Conservation (phyloP, 2,888 invertebrate genomes). For the Tanypteryx hageni region DNA sequence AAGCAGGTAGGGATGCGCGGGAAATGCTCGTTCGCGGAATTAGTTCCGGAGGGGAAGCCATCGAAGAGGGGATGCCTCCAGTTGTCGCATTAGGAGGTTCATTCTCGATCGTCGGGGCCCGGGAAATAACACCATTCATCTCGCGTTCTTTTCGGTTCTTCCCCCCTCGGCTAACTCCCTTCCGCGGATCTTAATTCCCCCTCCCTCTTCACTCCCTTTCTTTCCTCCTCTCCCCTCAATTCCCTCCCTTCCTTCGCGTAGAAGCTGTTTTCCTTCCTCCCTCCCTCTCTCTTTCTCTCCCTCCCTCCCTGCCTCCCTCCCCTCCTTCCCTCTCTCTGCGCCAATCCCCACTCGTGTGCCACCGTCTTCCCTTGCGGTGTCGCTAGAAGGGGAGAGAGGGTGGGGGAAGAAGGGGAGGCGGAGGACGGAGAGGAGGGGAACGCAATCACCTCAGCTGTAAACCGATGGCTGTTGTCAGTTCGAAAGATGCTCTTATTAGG, state of each 20-base stretch:
- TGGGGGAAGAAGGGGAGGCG: neutral
- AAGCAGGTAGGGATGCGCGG: no score
- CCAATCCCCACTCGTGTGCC: neutral
- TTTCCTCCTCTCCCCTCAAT: neutral
- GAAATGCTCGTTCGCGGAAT: no score
- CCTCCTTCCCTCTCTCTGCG: no score
- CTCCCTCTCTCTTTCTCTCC: no score
- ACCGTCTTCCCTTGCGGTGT: neutral
- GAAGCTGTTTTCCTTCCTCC: neutral
- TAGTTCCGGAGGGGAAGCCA: no score
- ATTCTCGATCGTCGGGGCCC: neutral
- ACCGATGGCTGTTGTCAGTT: slow-evolving; percentile 22
- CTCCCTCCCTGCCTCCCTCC: neutral
- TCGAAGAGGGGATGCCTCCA: neutral
- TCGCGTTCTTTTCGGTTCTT: neutral
- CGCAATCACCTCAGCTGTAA: slow-evolving; percentile 28
- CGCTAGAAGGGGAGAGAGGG: neutral
- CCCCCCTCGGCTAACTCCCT: neutral
- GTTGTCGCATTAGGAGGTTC: neutral
- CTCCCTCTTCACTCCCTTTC: neutral
- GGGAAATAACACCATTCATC: slow-evolving; percentile 15
- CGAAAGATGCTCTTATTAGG: slow-evolving; percentile 39
- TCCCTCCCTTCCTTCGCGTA: neutral
- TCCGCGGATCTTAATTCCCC: neutral
- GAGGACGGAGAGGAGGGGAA: neutral